These are phyloP conservation scores for Anoplophora glabripennis DNA, from an alignment of 1,140 invertebrate genomes.

Conservation along the genomic window DNA sequence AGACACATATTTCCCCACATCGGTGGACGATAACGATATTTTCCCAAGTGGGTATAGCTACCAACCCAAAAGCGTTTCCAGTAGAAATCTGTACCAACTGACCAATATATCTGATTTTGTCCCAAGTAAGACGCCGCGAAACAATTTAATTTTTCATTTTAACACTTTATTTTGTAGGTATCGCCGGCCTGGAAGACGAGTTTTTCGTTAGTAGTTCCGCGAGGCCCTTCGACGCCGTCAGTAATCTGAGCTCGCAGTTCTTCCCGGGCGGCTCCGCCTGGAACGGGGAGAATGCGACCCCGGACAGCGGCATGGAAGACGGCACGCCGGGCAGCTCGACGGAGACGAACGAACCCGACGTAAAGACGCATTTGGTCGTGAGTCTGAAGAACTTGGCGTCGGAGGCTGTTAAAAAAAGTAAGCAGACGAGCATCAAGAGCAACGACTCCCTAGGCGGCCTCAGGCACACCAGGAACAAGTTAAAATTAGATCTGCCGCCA, in stretches of 20 bases:
- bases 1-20: slow-evolving; percentile 31
- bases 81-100: slow-evolving; percentile 26
- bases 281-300: slow-evolving; percentile 50
- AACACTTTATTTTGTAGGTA: slow-evolving; percentile 11
- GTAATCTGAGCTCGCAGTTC: slow-evolving; percentile 63
- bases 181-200: slow-evolving; percentile 51
- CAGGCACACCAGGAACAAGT: slow-evolving; percentile 66
- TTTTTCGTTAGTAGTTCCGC: slow-evolving; percentile 70
- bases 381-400: slow-evolving; percentile 38
- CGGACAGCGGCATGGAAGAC: slow-evolving; percentile 59
- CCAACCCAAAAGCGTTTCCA: slow-evolving; percentile 24
- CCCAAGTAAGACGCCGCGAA: slow-evolving; percentile 18
- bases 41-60: slow-evolving; percentile 21
- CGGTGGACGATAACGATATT: slow-evolving; percentile 23
- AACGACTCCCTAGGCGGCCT: slow-evolving; percentile 60
- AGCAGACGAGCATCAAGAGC: slow-evolving; percentile 10
- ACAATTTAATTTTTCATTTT: background rate
- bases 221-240: slow-evolving; percentile 64
- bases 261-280: slow-evolving; percentile 58
- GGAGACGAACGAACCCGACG: slow-evolving; percentile 33
- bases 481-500: slow-evolving; percentile 68
- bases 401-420: slow-evolving; percentile 35
- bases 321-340: slow-evolving; percentile 53
- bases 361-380: slow-evolving; percentile 20
- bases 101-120: slow-evolving; percentile 23